These are phyloP conservation scores for Tachina fera DNA, from an alignment of 2,888 invertebrate genomes.

Conservation along the genomic window DNA sequence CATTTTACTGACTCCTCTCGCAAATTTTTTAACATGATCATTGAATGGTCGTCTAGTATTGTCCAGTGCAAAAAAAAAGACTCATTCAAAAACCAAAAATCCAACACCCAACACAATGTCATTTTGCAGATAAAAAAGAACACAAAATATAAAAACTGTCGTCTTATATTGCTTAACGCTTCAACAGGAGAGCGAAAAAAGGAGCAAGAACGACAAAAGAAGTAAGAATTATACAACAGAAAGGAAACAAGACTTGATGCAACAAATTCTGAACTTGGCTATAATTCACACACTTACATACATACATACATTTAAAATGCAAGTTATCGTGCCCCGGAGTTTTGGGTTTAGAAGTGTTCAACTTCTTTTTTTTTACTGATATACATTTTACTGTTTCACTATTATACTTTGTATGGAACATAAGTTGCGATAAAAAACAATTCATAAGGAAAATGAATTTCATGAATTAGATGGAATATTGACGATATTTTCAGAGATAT, in stretches of 20 bases:
- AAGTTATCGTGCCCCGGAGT: constrained; percentile 8
- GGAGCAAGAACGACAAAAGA: background rate
- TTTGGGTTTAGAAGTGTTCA: background rate
- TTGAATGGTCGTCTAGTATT: constrained; percentile 62
- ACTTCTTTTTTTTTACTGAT: background rate
- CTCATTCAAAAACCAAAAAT: constrained; percentile 16
- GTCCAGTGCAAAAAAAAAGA: constrained; percentile 1
- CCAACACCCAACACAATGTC: constrained; percentile 67
- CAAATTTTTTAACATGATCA: constrained; percentile 60
- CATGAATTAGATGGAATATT: too few species aligned
- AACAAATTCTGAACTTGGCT: constrained; percentile 12
- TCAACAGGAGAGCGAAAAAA: constrained; percentile 46
- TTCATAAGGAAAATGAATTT: too few species aligned
- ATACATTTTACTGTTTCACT: background rate
- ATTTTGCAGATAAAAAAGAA: constrained; percentile 37
- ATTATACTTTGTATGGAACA: background rate
- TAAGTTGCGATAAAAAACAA: background rate
- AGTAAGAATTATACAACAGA: constrained; percentile 8
- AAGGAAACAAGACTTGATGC: constrained; percentile 19
- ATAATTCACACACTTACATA: constrained; percentile 35
- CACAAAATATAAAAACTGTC: constrained; percentile 54
- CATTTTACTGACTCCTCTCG: constrained; percentile 52
- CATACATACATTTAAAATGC: background rate
- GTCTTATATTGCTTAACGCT: constrained; percentile 68
- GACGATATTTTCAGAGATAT: background rate